These are phyloP conservation scores for Podarcis lilfordi DNA, from an alignment of 2,797 vertebrate species.

Conservation along the genomic window DNA sequence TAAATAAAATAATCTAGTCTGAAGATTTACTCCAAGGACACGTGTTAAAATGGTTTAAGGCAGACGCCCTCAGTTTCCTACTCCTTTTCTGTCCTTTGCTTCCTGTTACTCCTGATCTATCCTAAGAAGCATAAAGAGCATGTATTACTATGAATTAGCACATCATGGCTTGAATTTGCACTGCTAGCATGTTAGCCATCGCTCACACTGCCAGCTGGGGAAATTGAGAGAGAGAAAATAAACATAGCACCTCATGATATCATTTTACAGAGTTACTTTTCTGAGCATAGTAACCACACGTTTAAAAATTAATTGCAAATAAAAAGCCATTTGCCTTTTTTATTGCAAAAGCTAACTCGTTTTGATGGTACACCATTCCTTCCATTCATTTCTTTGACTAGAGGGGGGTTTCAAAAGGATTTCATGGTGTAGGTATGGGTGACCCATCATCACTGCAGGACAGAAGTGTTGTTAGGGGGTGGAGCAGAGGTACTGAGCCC, in stretches of 20 bases:
- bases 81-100: not conserved
- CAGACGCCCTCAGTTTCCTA: not conserved
- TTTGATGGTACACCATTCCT: slow-evolving; percentile 14
- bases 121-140: not conserved
- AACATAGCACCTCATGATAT: slow-evolving; percentile 25
- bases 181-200: slow-evolving; percentile 4
- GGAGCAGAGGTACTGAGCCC: too few relatives aligned
- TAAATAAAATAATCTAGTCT: not conserved
- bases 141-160: not conserved
- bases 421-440: not conserved
- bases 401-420: not conserved
- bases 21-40: not conserved
- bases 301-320: slow-evolving; percentile 38
- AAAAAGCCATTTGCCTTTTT: slow-evolving; percentile 33
- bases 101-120: slow-evolving; percentile 9
- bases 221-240: slow-evolving; percentile 24
- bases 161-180: slow-evolving; percentile 30
- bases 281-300: slow-evolving; percentile 13
- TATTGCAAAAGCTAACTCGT: slow-evolving; percentile 23
- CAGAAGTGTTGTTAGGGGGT: too few relatives aligned
- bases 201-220: not conserved
- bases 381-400: slow-evolving; percentile 5
- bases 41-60: not conserved
- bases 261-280: slow-evolving; percentile 37
- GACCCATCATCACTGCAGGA: not conserved